Conservation (phyloP, 2,113 vertebrate genomes). For the Seriola dumerili region DNA sequence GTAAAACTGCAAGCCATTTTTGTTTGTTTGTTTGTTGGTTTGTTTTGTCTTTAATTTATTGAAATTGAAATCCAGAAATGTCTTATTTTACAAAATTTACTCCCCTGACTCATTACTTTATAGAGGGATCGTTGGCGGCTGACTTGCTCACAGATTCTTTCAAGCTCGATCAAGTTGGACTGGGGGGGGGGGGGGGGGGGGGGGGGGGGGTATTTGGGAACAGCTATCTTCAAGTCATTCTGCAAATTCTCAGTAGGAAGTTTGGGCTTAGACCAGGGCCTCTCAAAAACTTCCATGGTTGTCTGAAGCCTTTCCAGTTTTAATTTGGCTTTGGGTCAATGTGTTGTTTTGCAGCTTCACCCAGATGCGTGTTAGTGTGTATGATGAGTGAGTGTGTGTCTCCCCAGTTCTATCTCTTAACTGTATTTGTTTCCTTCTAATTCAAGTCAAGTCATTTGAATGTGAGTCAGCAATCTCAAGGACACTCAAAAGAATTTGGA, state of each 20-base stretch:
- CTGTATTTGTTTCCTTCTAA: conserved; percentile 17
- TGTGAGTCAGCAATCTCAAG: conserved; percentile 30
- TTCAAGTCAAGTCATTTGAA: conserved; percentile 1
- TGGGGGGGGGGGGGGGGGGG: background rate
- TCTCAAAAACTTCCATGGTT: conserved; percentile 1
- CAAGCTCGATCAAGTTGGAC: background rate
- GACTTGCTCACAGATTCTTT: conserved; percentile 14
- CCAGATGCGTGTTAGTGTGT: conserved; percentile 13
- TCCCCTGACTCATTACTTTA: conserved; percentile 4
- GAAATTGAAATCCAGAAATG: conserved; percentile 8
- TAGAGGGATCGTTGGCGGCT: background rate
- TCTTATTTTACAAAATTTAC: background rate
- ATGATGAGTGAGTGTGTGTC: no score
- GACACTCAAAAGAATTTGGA: conserved; percentile 26
- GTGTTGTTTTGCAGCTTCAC: background rate
- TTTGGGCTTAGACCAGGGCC: conserved; percentile 12
- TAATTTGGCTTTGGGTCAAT: conserved; percentile 16
- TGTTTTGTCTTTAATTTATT: background rate
- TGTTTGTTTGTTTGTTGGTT: no score
- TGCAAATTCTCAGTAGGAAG: conserved; percentile 8
- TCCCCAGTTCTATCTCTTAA: background rate
- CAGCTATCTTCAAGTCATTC: conserved; percentile 21
- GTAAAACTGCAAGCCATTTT: background rate
- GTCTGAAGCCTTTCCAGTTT: conserved; percentile 35
- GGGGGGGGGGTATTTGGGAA: background rate